These are phyloP conservation scores for Dallia pectoralis DNA, from an alignment of 2,797 vertebrate genomes.

Conservation along the genomic window DNA sequence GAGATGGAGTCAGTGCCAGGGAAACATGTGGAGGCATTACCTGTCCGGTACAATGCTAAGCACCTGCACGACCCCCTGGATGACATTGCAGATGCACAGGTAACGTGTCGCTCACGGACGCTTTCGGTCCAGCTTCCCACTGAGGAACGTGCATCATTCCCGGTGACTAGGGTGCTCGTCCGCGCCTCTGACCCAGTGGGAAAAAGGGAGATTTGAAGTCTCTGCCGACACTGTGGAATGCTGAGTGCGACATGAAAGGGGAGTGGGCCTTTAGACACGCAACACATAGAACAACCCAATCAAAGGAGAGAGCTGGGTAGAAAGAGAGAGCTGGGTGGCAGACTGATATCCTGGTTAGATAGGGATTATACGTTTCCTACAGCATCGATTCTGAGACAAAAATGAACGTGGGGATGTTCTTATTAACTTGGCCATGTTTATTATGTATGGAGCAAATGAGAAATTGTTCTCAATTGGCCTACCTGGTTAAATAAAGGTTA, in stretches of 20 bases:
- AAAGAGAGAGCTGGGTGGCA: neutral
- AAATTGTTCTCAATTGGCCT: too few relatives aligned
- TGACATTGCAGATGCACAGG: conserved; percentile 18
- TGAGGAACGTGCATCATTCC: neutral
- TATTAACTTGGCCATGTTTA: too few relatives aligned
- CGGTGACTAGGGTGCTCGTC: conserved; percentile 2
- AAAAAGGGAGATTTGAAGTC: conserved; percentile 28
- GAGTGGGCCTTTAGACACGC: conserved; percentile 35
- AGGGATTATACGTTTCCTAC: too few relatives aligned
- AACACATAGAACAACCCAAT: conserved; percentile 20
- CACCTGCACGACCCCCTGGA: conserved; percentile 33
- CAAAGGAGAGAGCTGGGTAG: conserved; percentile 3
- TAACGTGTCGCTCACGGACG: conserved; percentile 19
- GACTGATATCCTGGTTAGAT: neutral
- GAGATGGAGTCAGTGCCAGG: conserved; percentile 5
- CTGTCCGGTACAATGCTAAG: conserved; percentile 2
- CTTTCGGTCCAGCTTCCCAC: conserved; percentile 9
- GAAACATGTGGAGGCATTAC: conserved; percentile 8
- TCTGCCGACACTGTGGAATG: conserved; percentile 21
- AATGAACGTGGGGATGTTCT: too few relatives aligned
- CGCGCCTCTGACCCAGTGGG: neutral
- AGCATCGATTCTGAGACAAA: too few relatives aligned
- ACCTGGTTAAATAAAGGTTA: too few relatives aligned
- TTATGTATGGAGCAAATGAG: too few relatives aligned
- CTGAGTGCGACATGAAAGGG: conserved; percentile 28